A percentile compares a stretch with the other conserved stretches of the same genome.
Conservation (phyloP, 1,140 invertebrate species). For the Aphelenchoides fujianensis region DNA sequence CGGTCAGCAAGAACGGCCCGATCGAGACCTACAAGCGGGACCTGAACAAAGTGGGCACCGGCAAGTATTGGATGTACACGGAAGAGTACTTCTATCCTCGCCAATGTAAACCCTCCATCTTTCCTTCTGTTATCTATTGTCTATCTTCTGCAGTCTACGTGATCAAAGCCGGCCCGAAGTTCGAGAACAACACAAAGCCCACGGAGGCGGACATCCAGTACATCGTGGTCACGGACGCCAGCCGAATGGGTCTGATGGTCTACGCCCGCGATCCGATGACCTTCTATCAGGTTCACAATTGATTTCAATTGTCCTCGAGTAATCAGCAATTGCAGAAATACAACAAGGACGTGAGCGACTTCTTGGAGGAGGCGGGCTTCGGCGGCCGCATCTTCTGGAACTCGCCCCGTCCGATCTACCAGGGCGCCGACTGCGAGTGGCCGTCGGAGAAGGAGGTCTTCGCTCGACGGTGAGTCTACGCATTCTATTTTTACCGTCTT, state of each 20-base stretch:
- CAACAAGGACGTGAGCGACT: slow-evolving; percentile 61
- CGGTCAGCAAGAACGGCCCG: slow-evolving; percentile 57
- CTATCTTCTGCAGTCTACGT: slow-evolving; percentile 56
- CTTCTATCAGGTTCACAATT: slow-evolving; percentile 57
- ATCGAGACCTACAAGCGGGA: slow-evolving; percentile 62
- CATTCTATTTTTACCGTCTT: slow-evolving; percentile 15
- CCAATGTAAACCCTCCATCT: slow-evolving; percentile 53
- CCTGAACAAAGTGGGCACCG: slow-evolving; percentile 61
- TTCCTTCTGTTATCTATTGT: not conserved
- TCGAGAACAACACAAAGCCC: slow-evolving; percentile 52
- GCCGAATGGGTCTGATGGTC: slow-evolving; percentile 55
- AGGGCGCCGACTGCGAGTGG: slow-evolving; percentile 61
- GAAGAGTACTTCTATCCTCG: slow-evolving; percentile 62
- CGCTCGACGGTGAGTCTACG: slow-evolving; percentile 49
- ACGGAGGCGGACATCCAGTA: slow-evolving; percentile 53
- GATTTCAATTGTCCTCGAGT: too few relatives aligned
- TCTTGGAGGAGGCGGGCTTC: slow-evolving; percentile 55
- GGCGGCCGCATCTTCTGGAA: slow-evolving; percentile 62
- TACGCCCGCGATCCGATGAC: slow-evolving; percentile 58
- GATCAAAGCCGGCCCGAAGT: slow-evolving; percentile 59
- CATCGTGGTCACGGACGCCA: slow-evolving; percentile 59
- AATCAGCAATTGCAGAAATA: slow-evolving; percentile 51
- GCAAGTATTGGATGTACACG: slow-evolving; percentile 63
- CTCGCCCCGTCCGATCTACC: slow-evolving; percentile 59
- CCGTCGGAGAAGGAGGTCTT: slow-evolving; percentile 62